Evolutionary conservation across 2,797 vertebrate genomes (phyloP), one percentile per base, ranked within the genome.

Genomic region (Spondyliosoma cantharus): DNA sequence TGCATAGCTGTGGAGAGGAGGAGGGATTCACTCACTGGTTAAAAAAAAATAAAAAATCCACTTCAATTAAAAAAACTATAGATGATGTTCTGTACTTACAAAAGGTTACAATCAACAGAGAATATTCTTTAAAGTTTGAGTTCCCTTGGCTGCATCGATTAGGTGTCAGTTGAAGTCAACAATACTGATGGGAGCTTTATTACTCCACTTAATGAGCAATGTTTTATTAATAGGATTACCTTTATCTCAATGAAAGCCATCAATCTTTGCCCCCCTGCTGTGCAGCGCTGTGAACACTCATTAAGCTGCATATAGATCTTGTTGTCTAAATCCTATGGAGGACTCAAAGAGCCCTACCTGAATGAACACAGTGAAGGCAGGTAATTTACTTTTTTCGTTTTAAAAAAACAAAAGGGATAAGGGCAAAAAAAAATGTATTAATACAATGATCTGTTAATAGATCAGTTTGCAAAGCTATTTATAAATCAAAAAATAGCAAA

Each of bases 181-280:
- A 90, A 76, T 82, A 88, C 86, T 91, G 92, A 93, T 78, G 82
- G 89, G 66, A 89, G 84, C 81, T 91, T 94, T 92, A 94, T 94
- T 93, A 90, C 89, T 87, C 79, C 87, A 90, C 90, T 92, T 93
- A 93, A 94, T 94, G 92, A 94, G 92, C 89, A 82, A 94, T 94
- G 93, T 93, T 93, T 95, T 95, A 93, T 95, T 94, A 95, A 95
- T 93, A 90, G 91, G 91, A 94, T 94, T 94, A 93, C 92, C 87
- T 92, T 93, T 92, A 89, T 92, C 87, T 92, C 88, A 90, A 78
- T 91, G 84, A 90, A 91, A 90, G 77, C 74, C 88, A 94, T 95
- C 93, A 91, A 89, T 94, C 93, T 91, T 87, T 82, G 76, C 83
- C 57, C 81, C 45, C 69, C 74, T 69, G 76, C 80, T 83, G 86